Evolutionary conservation across 2,888 invertebrate species (phyloP).

Genomic region (Eristalis arbustorum): DNA sequence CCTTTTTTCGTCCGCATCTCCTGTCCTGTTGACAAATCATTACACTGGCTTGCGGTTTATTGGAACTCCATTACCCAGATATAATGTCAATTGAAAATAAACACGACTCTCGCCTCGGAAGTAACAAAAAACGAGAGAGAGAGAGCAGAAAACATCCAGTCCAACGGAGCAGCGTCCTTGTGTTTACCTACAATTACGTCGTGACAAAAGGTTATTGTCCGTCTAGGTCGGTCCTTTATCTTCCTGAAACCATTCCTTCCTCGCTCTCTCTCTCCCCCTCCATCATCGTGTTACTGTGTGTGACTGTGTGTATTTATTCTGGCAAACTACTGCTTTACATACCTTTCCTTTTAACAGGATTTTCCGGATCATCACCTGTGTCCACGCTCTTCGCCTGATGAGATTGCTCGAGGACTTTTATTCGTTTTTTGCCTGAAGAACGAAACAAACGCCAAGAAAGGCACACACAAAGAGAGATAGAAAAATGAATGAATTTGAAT

Average conservation of each 20-base stretch:
- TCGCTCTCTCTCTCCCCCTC: too few species aligned
- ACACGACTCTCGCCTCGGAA: slow-evolving; percentile 5
- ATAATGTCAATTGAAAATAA: slow-evolving; percentile 64
- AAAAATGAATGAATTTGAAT: slow-evolving; percentile 51
- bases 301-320: slow-evolving; percentile 44
- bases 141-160: background rate
- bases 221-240: slow-evolving; percentile 43
- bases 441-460: slow-evolving; percentile 6
- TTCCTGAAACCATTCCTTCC: slow-evolving; percentile 31
- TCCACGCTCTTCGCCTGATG: slow-evolving; percentile 78
- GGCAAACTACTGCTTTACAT: slow-evolving; percentile 74
- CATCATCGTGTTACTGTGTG: slow-evolving; percentile 1
- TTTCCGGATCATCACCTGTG: slow-evolving; percentile 79
- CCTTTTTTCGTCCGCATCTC: slow-evolving; percentile 25
- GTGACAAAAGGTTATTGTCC: slow-evolving; percentile 59
- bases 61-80: slow-evolving; percentile 56
- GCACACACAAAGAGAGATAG: background rate
- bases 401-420: slow-evolving; percentile 78
- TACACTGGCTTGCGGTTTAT: slow-evolving; percentile 60
- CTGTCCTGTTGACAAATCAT: slow-evolving; percentile 55
- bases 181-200: slow-evolving; percentile 52
- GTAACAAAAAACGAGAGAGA: background rate
- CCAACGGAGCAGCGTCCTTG: slow-evolving; percentile 1
- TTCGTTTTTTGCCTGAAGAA: slow-evolving; percentile 77
- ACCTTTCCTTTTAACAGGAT: slow-evolving; percentile 80